Conservation (phyloP, 23 tunicate genomes). For the Clavelina lepadiformis region DNA sequence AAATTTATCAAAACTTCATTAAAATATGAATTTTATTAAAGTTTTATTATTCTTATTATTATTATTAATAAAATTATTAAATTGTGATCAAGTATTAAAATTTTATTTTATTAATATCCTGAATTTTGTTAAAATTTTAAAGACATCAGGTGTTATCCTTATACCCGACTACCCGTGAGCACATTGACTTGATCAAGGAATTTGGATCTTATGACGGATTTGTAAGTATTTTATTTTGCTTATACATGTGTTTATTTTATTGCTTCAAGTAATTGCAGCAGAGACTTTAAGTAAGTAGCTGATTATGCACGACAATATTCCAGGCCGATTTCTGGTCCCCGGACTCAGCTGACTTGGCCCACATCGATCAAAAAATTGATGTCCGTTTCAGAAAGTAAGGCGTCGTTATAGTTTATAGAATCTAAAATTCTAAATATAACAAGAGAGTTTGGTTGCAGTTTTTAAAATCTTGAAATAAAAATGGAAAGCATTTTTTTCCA, state of each 20-base stretch:
- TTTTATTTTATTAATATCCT: neutral
- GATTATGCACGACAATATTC: neutral
- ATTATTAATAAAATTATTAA: neutral
- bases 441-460: neutral
- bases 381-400: slow-evolving; percentile 45
- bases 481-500: slow-evolving; percentile 4
- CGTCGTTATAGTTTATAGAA: neutral
- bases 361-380: slow-evolving; percentile 24
- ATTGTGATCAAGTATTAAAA: neutral
- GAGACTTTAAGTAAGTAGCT: neutral
- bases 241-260: neutral
- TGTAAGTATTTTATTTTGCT: slow-evolving; percentile 11
- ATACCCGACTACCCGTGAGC: slow-evolving; percentile 30
- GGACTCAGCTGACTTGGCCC: slow-evolving; percentile 21
- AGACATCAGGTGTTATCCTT: slow-evolving; percentile 77
- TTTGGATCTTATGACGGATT: slow-evolving; percentile 13
- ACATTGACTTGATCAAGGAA: slow-evolving; percentile 34
- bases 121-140: too few species aligned
- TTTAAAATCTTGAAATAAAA: neutral
- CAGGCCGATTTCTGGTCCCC: slow-evolving; percentile 82
- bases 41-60: neutral
- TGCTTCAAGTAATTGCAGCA: neutral
- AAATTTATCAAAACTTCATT: too few species aligned
- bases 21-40: neutral
- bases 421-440: neutral